phyloP scores from a whole-genome alignment of 2,888 invertebrate genomes.

The Dasypogon diadema region DNA sequence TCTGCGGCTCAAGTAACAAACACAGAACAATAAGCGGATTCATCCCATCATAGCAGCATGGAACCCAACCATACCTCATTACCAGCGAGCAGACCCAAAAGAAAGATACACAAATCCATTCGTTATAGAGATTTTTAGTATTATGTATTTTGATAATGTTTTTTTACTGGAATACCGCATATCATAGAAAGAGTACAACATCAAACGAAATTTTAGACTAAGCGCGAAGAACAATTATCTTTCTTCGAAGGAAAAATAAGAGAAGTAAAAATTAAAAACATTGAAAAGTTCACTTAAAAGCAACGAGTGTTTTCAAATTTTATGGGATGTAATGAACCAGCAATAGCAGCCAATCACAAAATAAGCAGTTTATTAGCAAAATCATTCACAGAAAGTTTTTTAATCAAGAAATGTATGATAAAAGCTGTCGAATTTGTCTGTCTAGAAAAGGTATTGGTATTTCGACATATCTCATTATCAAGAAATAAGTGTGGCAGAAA shows the following conservation, averaged over 20 bases:
- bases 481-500: background rate
- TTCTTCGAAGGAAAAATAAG: slow-evolving; percentile 10
- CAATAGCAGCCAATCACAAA: background rate
- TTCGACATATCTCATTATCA: background rate
- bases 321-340: slow-evolving; percentile 3
- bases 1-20: no score
- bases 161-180: no score
- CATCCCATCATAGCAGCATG: no score
- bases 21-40: no score
- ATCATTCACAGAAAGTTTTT: slow-evolving; percentile 8
- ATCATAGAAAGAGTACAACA: slow-evolving; percentile 11
- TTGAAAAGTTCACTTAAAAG: slow-evolving; percentile 1
- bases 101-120: no score
- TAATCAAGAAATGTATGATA: slow-evolving; percentile 8
- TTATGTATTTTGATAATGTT: no score
- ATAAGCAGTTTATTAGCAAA: background rate
- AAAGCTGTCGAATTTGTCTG: background rate
- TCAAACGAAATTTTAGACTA: background rate
- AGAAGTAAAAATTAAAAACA: slow-evolving; percentile 3
- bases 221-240: background rate
- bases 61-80: no score
- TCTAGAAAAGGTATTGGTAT: slow-evolving; percentile 19
- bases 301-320: background rate
- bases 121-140: no score
- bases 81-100: no score